phyloP scores from a whole-genome alignment of 2,888 invertebrate species.

The Acrobeloides nanus region DNA sequence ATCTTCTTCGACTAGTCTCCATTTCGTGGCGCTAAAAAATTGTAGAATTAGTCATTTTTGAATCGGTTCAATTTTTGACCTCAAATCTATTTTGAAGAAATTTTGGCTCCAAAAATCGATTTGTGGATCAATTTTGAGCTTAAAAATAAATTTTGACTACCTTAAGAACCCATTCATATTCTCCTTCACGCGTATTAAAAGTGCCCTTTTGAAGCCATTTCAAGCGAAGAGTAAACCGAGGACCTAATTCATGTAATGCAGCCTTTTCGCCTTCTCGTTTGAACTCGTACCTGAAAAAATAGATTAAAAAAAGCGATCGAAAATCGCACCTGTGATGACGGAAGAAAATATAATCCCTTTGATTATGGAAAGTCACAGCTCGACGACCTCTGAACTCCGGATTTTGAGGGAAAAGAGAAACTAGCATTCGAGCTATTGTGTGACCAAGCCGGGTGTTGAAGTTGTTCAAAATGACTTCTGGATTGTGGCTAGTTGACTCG shows the following conservation, averaged over 20 bases:
- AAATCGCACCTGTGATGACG: slow-evolving; percentile 77
- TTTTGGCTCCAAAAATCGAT: not conserved
- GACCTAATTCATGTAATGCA: slow-evolving; percentile 86
- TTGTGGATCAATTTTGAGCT: not conserved
- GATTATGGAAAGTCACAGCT: slow-evolving; percentile 95
- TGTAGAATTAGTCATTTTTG: slow-evolving; percentile 47
- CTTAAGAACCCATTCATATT: slow-evolving; percentile 83
- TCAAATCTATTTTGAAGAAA: not conserved
- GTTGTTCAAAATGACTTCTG: slow-evolving; percentile 90
- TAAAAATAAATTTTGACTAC: slow-evolving; percentile 26
- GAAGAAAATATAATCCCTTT: slow-evolving; percentile 96
- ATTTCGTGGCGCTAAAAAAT: slow-evolving; percentile 79
- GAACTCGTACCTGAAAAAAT: slow-evolving; percentile 70
- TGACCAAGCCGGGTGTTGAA: slow-evolving; percentile 88
- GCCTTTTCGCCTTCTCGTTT: slow-evolving; percentile 63
- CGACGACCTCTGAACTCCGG: slow-evolving; percentile 88
- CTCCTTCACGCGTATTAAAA: slow-evolving; percentile 90
- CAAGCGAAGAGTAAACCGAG: slow-evolving; percentile 85
- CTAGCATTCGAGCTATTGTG: slow-evolving; percentile 69
- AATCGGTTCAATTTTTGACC: not conserved
- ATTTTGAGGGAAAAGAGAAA: slow-evolving; percentile 85
- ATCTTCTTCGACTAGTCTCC: slow-evolving; percentile 83
- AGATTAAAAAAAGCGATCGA: not conserved
- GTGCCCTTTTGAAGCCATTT: slow-evolving; percentile 89
- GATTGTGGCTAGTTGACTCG: slow-evolving; percentile 77